Percentiles rank a stretch among this genome's conserved stretches.
phyloP scores from a whole-genome alignment of 2,113 vertebrate species.

The Paramormyrops kingsleyae region DNA sequence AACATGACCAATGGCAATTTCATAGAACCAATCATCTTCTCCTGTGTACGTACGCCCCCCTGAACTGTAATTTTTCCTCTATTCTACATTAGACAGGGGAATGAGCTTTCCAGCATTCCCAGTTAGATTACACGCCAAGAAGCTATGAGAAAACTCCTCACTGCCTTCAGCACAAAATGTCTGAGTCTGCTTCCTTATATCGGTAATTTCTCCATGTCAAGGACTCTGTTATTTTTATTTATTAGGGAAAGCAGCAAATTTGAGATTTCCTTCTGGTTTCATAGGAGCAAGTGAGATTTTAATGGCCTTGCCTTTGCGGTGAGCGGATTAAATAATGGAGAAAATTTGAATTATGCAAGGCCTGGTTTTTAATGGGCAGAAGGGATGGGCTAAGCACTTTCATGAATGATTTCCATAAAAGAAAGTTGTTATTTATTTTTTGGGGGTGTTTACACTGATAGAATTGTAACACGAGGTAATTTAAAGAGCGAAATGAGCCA shows the following conservation, averaged over 20 bases:
- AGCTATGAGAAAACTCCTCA: neutral
- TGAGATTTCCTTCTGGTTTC: conserved; percentile 9
- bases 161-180: neutral
- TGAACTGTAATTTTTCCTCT: neutral
- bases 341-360: neutral
- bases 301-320: neutral
- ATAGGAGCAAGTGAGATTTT: neutral
- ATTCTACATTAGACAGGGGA: neutral
- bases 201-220: neutral
- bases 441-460: neutral
- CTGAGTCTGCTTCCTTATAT: neutral
- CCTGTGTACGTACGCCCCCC: neutral
- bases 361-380: neutral
- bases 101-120: neutral
- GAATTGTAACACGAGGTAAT: neutral
- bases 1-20: neutral
- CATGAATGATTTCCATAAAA: neutral
- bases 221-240: conserved; percentile 4
- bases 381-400: neutral
- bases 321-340: conserved; percentile 1
- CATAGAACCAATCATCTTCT: neutral
- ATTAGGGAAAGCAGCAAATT: neutral
- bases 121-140: neutral
- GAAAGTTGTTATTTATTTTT: neutral
- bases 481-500: neutral